Evolutionary conservation across 2,888 invertebrate species (phyloP).

Genomic region (Drosophila nigricruria): DNA sequence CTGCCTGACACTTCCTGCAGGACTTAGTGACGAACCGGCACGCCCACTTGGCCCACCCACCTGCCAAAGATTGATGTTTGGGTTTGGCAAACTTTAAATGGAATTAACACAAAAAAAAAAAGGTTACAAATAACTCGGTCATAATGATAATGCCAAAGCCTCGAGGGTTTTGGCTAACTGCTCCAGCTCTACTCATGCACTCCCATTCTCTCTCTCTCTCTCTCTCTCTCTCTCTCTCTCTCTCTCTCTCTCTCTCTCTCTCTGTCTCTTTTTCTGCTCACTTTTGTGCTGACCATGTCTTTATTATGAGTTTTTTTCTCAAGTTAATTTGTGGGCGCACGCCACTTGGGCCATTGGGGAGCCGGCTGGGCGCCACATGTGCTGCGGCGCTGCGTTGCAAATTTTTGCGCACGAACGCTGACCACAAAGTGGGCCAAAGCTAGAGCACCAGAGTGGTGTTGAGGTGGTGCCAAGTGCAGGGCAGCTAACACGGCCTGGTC

Average conservation of each 20-base stretch:
- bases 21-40: constrained; percentile 1
- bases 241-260: neutral
- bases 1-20: constrained; percentile 77
- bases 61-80: constrained; percentile 73
- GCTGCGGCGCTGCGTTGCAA: constrained; percentile 54
- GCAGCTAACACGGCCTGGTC: constrained; percentile 43
- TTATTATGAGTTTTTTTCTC: constrained; percentile 65
- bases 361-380: constrained; percentile 36
- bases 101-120: constrained; percentile 53
- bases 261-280: neutral
- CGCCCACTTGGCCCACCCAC: constrained; percentile 14
- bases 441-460: constrained; percentile 47
- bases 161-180: constrained; percentile 3
- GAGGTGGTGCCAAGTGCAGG: constrained; percentile 1
- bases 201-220: neutral
- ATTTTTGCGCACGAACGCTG: constrained; percentile 78
- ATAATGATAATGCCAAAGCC: constrained; percentile 47
- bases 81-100: constrained; percentile 71
- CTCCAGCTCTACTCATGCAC: neutral
- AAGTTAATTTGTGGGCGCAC: constrained; percentile 74
- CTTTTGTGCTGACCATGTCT: constrained; percentile 77
- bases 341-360: constrained; percentile 46
- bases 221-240: neutral
- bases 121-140: constrained; percentile 57
- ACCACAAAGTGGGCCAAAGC: constrained; percentile 49